Percentiles rank a stretch among this genome's conserved stretches.
phyloP scores from a whole-genome alignment of 2,113 vertebrate genomes.

The Varanus salvator region DNA sequence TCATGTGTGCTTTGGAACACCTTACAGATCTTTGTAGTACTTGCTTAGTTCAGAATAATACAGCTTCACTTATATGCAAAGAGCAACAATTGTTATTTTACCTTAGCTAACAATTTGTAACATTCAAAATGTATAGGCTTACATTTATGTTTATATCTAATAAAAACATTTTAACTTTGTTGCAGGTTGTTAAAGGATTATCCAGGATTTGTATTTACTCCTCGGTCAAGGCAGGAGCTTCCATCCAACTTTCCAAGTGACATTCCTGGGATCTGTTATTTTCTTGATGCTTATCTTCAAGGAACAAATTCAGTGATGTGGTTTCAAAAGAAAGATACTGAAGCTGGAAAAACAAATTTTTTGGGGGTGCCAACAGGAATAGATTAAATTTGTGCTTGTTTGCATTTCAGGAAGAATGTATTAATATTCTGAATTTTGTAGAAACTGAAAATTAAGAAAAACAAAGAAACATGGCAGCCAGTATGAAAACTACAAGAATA shows the following conservation, averaged over 20 bases:
- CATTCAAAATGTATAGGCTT: conserved; percentile 1
- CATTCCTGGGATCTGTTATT: conserved; percentile 97
- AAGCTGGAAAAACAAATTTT: conserved; percentile 79
- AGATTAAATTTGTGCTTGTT: conserved; percentile 65
- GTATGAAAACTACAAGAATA: conserved; percentile 68
- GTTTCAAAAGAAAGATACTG: conserved; percentile 75
- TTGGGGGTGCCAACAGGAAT: conserved; percentile 78
- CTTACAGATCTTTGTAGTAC: not conserved
- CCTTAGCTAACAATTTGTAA: not conserved
- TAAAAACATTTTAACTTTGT: conserved; percentile 62
- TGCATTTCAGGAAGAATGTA: conserved; percentile 44
- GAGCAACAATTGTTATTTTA: not conserved
- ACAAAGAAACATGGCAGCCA: conserved; percentile 60
- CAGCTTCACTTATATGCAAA: not conserved
- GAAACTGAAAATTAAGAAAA: conserved; percentile 50
- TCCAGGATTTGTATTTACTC: conserved; percentile 92
- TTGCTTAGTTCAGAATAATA: not conserved
- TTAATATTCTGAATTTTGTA: conserved; percentile 40
- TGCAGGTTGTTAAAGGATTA: conserved; percentile 90
- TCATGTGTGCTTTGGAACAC: not conserved
- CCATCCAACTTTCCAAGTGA: conserved; percentile 94
- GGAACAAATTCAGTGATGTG: conserved; percentile 73
- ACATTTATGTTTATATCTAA: conserved; percentile 35
- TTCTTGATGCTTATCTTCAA: conserved; percentile 88
- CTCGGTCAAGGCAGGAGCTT: conserved; percentile 94